phyloP scores from a whole-genome alignment of 2,797 vertebrate species.

The Pogoniulus pusillus region DNA sequence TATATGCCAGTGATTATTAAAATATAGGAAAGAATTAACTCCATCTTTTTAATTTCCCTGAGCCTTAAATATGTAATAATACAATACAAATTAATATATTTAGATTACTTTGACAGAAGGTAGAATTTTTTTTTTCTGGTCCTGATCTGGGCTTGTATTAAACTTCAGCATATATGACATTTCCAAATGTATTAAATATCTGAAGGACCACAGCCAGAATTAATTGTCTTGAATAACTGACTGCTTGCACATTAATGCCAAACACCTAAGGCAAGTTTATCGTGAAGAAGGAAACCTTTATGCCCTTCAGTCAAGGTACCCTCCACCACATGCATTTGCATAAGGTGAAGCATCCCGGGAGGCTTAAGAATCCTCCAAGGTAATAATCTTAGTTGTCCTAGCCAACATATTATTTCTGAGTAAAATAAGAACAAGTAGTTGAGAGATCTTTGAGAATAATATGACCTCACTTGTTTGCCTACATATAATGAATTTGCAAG shows the following conservation, averaged over 20 bases:
- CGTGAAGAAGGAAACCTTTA: neutral
- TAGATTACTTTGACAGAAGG: neutral
- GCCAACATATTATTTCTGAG: neutral
- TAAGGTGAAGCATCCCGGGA: neutral
- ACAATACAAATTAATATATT: neutral
- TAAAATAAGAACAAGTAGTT: neutral
- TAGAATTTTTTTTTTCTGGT: neutral
- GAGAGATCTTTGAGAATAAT: neutral
- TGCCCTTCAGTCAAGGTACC: constrained; percentile 5
- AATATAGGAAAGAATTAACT: neutral
- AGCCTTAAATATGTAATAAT: neutral
- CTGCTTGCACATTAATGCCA: neutral
- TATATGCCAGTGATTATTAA: neutral
- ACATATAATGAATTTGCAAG: neutral
- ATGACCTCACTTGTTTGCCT: neutral
- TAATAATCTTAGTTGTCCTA: constrained; percentile 19
- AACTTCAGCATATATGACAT: constrained; percentile 29
- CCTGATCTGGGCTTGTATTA: neutral
- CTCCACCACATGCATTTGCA: neutral
- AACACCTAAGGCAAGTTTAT: constrained; percentile 1
- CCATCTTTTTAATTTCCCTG: neutral
- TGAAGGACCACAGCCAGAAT: constrained; percentile 23
- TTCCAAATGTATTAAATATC: neutral
- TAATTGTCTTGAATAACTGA: constrained; percentile 7
- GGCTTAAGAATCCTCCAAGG: neutral